These are phyloP conservation scores for Mormyrus proboscirostris DNA, from an alignment of 2,797 vertebrate species.

Conservation along the genomic window DNA sequence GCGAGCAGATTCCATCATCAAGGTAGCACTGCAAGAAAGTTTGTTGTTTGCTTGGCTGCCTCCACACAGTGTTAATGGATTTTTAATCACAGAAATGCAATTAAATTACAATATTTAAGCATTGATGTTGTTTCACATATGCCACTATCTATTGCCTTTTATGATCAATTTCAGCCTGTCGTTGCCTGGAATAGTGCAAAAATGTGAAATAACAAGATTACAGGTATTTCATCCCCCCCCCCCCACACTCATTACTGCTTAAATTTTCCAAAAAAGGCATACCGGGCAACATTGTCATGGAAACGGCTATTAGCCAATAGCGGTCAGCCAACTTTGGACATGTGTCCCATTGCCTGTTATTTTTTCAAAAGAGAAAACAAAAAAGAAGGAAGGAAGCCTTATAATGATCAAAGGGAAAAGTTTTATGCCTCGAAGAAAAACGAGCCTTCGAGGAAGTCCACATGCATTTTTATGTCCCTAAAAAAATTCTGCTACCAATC, in stretches of 20 bases:
- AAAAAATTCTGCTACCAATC: conserved; percentile 31
- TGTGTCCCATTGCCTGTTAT: conserved; percentile 53
- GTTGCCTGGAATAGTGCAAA: conserved; percentile 25
- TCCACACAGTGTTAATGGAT: background rate
- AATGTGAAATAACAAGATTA: conserved; percentile 66
- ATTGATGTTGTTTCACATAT: conserved; percentile 1
- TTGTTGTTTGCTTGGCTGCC: background rate
- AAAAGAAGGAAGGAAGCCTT: conserved; percentile 42
- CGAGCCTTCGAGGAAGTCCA: conserved; percentile 33
- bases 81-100: background rate
- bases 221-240: conserved; percentile 57
- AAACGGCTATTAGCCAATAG: conserved; percentile 59
- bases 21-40: conserved; percentile 10
- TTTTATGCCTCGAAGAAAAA: conserved; percentile 24
- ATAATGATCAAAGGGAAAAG: conserved; percentile 40
- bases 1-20: background rate
- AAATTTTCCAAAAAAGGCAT: conserved; percentile 51
- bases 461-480: conserved; percentile 37
- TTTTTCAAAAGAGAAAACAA: conserved; percentile 42
- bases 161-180: background rate
- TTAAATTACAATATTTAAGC: conserved; percentile 4
- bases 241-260: conserved; percentile 58
- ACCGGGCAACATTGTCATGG: conserved; percentile 62
- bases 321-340: conserved; percentile 38
- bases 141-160: background rate